Conservation (phyloP, 2,797 vertebrate genomes). For the Tamandua tetradactyla region DNA sequence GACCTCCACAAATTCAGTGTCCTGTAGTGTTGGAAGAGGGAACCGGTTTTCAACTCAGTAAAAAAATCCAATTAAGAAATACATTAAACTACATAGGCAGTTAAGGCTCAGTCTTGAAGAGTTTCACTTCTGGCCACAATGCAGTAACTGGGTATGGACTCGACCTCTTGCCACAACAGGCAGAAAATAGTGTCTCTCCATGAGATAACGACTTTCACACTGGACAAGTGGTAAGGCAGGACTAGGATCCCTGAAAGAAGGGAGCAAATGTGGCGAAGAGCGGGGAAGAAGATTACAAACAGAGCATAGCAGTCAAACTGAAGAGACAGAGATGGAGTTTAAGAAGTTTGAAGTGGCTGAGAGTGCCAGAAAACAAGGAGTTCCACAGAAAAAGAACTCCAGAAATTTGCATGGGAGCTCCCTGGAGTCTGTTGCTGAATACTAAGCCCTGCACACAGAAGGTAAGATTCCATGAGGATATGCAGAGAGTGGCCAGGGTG, state of each 20-base stretch:
- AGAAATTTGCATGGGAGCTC: too few species aligned
- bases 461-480: not conserved
- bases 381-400: not conserved
- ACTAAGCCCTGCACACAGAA: not conserved
- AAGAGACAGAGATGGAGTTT: too few species aligned
- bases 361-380: not conserved
- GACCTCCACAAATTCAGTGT: not conserved
- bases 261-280: too few species aligned
- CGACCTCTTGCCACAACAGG: not conserved
- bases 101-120: not conserved
- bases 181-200: too few species aligned
- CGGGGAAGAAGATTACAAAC: too few species aligned
- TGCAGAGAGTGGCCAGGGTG: not conserved
- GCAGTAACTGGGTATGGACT: not conserved
- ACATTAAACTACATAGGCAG: not conserved
- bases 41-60: not conserved
- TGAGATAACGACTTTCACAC: too few species aligned
- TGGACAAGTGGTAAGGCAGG: too few species aligned
- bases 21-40: not conserved
- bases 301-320: too few species aligned
- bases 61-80: not conserved
- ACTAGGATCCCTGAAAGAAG: not conserved
- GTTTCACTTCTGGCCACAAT: not conserved
- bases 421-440: not conserved
- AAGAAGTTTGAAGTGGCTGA: too few species aligned